Conservation (phyloP, 1,140 invertebrate genomes). For the Penaeus japonicus region DNA sequence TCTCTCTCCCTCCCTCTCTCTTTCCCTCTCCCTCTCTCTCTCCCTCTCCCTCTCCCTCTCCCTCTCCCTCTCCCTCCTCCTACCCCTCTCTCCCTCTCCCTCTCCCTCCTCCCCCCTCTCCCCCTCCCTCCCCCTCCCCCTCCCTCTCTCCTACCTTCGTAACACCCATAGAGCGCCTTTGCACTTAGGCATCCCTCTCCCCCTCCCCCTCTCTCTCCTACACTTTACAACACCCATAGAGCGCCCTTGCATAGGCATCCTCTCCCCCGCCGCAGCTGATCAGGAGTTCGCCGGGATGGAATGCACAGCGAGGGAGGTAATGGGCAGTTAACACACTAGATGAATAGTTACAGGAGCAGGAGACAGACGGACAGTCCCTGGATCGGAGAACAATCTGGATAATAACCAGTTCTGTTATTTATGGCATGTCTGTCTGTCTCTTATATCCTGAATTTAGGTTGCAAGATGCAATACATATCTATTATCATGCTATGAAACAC, state of each 20-base stretch:
- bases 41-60: background rate
- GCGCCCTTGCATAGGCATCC: too few relatives aligned
- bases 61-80: background rate
- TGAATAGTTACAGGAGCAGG: background rate
- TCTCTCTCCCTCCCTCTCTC: background rate
- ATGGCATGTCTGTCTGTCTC: constrained; percentile 50
- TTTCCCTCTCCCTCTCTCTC: background rate
- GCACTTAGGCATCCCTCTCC: too few relatives aligned
- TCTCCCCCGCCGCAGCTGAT: background rate
- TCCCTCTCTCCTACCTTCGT: too few relatives aligned
- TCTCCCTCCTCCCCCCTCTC: background rate
- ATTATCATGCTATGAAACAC: constrained; percentile 54
- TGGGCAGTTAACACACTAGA: background rate
- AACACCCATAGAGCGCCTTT: too few relatives aligned
- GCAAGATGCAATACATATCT: constrained; percentile 50
- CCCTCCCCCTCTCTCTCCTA: too few relatives aligned
- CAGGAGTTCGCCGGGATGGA: background rate
- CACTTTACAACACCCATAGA: too few relatives aligned
- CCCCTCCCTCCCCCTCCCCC: background rate
- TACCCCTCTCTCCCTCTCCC: background rate
- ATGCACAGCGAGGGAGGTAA: background rate
- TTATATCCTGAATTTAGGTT: constrained; percentile 52
- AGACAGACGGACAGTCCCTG: background rate
- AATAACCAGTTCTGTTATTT: constrained; percentile 45
- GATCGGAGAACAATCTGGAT: constrained; percentile 44